These are phyloP conservation scores for Fopius arisanus DNA, from an alignment of 1,140 invertebrate genomes.

Conservation along the genomic window DNA sequence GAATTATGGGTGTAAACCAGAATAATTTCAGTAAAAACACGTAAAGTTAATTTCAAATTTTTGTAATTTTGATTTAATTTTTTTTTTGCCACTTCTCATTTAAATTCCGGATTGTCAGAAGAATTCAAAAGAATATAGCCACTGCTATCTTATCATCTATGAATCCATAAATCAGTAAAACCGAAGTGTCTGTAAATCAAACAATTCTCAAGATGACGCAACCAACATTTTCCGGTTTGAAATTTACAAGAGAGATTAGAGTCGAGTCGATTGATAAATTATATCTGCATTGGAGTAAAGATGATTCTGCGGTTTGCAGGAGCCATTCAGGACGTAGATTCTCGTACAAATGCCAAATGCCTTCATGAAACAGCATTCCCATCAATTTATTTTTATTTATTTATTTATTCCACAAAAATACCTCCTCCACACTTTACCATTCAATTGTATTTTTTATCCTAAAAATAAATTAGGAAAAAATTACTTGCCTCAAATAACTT, in stretches of 20 bases:
- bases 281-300: not conserved
- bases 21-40: not conserved
- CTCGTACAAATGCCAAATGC: too few species aligned
- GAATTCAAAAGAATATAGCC: not conserved
- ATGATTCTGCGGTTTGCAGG: not conserved
- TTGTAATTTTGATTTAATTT: too few species aligned
- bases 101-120: not conserved
- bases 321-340: not conserved
- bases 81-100: not conserved
- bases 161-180: slow-evolving; percentile 2
- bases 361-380: too few species aligned
- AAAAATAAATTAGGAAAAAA: too few species aligned
- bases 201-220: not conserved
- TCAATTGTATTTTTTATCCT: too few species aligned
- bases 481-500: too few species aligned
- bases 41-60: too few species aligned
- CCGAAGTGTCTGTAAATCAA: not conserved
- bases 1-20: too few species aligned
- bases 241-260: slow-evolving; percentile 18
- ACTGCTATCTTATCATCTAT: not conserved
- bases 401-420: too few species aligned
- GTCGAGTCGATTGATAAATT: not conserved
- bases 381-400: too few species aligned
- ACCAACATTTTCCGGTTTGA: not conserved
- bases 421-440: too few species aligned